Base-by-base conservation (phyloP, 1,140 invertebrate genomes). In the Drosophila takahashii region DNA sequence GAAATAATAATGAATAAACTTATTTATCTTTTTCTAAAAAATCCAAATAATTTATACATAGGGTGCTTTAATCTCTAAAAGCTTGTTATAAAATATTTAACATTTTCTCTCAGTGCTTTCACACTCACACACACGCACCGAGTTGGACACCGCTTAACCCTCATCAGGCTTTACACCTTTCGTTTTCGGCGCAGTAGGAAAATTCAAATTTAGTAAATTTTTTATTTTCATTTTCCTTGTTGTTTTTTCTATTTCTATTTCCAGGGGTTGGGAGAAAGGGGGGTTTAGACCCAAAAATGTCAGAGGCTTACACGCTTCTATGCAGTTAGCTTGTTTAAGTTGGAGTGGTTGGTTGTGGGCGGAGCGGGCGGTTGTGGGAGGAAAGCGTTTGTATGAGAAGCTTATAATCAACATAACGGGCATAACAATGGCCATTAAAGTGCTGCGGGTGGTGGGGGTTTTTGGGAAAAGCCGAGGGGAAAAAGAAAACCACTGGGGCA, bases 81-180 rank as follows among this genome's bases (percentile, higher is more conserved):
- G 27, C 27, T 29, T 29, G 0, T 4, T 29, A 3, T 4, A 29
- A 29, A 29, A 29, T 29, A 29, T 29, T 5, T 29, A 9, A 1
- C 2, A 8, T 9, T 64, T 76, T 59, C 27, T 51, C 36, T 10
- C 42, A 47, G 72, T 66, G 74, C 54, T 36, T 2, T 34, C 11
- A 9, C 18, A 45, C 37, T 22, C 13, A 34, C 37, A 22, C 15
- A 37, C 45, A 37, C 27, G 32, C 50, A 18, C 4, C 8, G 57
- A 26, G 60, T 13, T 54, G 66, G 75, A 51, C 53, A 71, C 61
- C 71, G 73, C 72, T 76, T 76, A 76, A 78, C 76, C 75, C 76
- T 78, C 76, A 78, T 78, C 76, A 78, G 75, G 75, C 75, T 78
- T 78, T 78, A 78, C 75, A 78, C 75, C 75, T 78, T 78, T 78